Evolutionary conservation across 2,888 invertebrate genomes (phyloP), one percentile per base, ranked within the genome.

Genomic region (Liodrosophila aerea): DNA sequence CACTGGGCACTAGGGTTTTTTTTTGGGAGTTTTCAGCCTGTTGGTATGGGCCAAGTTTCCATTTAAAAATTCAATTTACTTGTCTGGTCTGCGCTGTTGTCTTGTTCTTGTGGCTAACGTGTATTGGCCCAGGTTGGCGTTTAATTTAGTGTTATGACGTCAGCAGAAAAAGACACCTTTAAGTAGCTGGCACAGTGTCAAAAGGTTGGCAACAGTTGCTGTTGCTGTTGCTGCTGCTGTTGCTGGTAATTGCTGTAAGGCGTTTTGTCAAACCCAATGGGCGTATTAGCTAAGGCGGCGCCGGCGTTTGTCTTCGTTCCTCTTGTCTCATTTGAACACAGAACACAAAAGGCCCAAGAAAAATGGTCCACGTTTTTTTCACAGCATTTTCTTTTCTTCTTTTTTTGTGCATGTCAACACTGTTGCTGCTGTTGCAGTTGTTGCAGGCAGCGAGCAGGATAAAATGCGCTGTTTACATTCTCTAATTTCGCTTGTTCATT

Each of bases 401-500:
- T 22, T 22, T 22, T 58, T 43, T 69, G 54, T 52, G 56, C 51
- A 50, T 67, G 73, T 61, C 33, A 56, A 56, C 43, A 43, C 36
- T 51, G 41, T 11, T 2, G 36, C 30, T 27, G 37, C 27, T 61
- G 12, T 9, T 43, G 50, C 15, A 59, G 62, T 47, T 15, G 40
- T 0, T 57, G 57, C 49, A 67, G 63, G 71, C 77, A 80, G 64
- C 84, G 74, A 81, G 80, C 80, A 85, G 85, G 85, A 81, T 85
- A 78, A 81, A 81, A 85, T 82, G 71, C 81, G 85, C 85, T 81
- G 81, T 82, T 82, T 82, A 82, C 82, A 82, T 82, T 82, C 85
- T 82, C 82, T 85, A 82, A 82, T 82, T 85, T 85, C 85, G 83
- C 85, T 85, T 82, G 82, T 78, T 83, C 81, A 76, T 85, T 85